Evolutionary conservation across 2,797 vertebrate genomes (phyloP).

Genomic region (Phrynocephalus vlangalii): DNA sequence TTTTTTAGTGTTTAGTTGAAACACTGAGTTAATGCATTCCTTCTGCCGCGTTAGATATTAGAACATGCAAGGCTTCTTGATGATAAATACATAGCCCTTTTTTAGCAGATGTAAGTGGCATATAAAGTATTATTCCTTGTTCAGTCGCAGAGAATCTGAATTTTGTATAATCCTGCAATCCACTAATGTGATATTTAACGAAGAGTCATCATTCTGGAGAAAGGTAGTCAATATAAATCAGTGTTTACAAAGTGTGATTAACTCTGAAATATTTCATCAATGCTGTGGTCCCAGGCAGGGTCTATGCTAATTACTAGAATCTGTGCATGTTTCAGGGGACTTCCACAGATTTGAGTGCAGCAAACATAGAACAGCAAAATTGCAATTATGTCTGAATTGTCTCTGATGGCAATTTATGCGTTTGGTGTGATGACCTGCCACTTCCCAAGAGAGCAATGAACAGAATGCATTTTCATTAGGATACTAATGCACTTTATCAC

Average conservation of each 20-base stretch:
- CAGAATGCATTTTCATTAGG: constrained; percentile 87
- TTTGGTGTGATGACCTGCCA: constrained; percentile 81
- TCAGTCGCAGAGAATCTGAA: constrained; percentile 84
- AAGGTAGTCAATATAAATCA: constrained; percentile 99
- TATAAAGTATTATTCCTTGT: constrained; percentile 75
- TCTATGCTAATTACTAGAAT: constrained; percentile 87
- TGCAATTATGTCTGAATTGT: constrained; percentile 81
- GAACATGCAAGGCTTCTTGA: constrained; percentile 46
- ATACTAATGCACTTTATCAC: constrained; percentile 87
- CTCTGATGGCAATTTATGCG: constrained; percentile 86
- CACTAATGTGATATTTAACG: constrained; percentile 98
- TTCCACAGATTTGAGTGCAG: constrained; percentile 74
- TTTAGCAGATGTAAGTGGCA: constrained; percentile 71
- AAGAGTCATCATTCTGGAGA: constrained; percentile 96
- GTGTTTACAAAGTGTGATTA: constrained; percentile 97
- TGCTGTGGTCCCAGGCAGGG: constrained; percentile 84
- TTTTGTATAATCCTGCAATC: constrained; percentile 84
- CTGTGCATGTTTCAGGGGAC: constrained; percentile 79
- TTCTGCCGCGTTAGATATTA: constrained; percentile 40
- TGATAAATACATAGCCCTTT: constrained; percentile 71
- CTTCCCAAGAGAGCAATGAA: constrained; percentile 84
- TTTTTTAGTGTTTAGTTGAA: constrained; percentile 50
- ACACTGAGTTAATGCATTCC: constrained; percentile 47
- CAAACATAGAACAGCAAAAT: constrained; percentile 80
- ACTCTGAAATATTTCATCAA: constrained; percentile 94